phyloP scores from a whole-genome alignment of 2,113 vertebrate genomes.

The Tautogolabrus adspersus region DNA sequence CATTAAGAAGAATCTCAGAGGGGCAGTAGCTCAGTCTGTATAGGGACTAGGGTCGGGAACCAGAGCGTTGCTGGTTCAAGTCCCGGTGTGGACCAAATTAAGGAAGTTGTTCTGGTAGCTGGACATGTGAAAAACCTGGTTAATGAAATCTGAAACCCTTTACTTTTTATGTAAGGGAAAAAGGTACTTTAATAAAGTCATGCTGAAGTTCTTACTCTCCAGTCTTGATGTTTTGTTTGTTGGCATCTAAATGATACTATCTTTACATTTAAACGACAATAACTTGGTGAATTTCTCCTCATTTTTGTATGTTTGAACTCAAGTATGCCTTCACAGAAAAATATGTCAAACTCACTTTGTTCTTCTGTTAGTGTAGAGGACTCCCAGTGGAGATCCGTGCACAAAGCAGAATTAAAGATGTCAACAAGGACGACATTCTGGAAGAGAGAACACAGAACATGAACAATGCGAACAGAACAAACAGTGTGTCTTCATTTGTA shows the following conservation, averaged over 20 bases:
- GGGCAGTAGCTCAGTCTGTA: no score
- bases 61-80: no score
- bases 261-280: background rate
- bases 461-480: slow-evolving; percentile 50
- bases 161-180: no score
- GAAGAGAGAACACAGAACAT: slow-evolving; percentile 19
- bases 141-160: no score
- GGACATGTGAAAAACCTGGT: no score
- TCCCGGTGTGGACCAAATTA: no score
- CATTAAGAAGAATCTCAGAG: no score
- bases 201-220: no score
- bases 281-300: background rate
- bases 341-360: background rate
- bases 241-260: background rate
- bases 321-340: background rate
- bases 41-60: no score
- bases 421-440: slow-evolving; percentile 33
- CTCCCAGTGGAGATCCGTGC: background rate
- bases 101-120: no score
- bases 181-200: no score
- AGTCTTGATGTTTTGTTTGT: background rate
- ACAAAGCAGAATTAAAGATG: slow-evolving; percentile 33
- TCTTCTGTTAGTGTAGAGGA: background rate
- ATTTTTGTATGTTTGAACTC: background rate
- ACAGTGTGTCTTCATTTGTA: slow-evolving; percentile 73